Base-by-base conservation (phyloP, 2,888 invertebrate species). In the Vesta saturnalis region DNA sequence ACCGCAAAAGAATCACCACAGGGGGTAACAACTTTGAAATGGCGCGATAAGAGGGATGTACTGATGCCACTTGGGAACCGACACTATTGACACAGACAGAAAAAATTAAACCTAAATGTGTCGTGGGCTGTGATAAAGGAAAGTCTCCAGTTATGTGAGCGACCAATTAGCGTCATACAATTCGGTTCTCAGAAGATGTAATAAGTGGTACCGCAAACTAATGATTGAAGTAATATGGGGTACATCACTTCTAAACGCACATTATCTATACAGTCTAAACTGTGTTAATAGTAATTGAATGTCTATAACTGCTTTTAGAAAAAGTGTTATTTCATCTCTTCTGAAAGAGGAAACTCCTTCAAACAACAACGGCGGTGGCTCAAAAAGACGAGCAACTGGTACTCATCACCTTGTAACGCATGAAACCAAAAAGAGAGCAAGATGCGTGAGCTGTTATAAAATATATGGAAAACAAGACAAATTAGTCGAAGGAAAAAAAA, bases 111-210 rank as follows among this genome's bases (percentile, higher is more conserved):
- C n/a, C n/a, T n/a, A n/a, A n/a, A n/a, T n/a, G n/a, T n/a, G n/a
- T n/a, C n/a, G n/a, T n/a, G n/a, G n/a, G n/a, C n/a, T n/a, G n/a
- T n/a, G n/a, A 46, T 3, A 14, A 14, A 4, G 46, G 46, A 5
- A 46, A 46, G 46, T 6, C 46, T 46, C 46, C 46, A n/a, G 46
- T 46, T 3, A 14, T 14, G 14, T 46, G 4, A 46, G 46, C n/a
- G 46, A 46, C 46, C 46, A 46, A n/a, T 46, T 46, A 14, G 46
- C 46, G 46, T 46, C 46, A n/a, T 46, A 46, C n/a, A 46, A 46
- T 46, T 8, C 46, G n/a, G 4, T n/a, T 14, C 14, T 46, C 14
- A 46, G 46, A 46, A n/a, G 46, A 6, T 46, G 46, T 46, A 46
- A 6, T 6, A 46, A 46, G 14, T 46, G 46, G 46, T 46, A 46